Evolutionary conservation across 1,140 invertebrate genomes (phyloP).

Genomic region (Drosophila navojoa): DNA sequence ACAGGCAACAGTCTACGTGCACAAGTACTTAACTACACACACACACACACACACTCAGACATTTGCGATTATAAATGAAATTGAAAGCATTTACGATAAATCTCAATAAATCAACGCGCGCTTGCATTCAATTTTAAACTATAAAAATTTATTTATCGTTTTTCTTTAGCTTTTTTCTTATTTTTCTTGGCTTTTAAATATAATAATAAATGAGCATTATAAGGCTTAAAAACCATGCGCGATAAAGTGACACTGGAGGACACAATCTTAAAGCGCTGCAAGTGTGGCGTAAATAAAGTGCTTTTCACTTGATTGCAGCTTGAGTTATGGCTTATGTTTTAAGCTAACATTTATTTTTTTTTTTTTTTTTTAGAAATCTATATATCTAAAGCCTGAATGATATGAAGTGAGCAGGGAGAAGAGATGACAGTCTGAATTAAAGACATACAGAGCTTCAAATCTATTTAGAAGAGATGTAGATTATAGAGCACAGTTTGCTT

Average conservation of each 20-base stretch:
- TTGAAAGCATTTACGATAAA: constrained; percentile 49
- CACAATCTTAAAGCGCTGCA: constrained; percentile 1
- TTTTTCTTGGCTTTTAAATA: constrained; percentile 8
- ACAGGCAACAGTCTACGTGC: constrained; percentile 19
- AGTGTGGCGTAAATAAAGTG: too few species aligned
- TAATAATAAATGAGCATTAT: neutral
- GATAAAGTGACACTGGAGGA: neutral
- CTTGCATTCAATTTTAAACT: constrained; percentile 13
- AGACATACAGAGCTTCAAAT: too few species aligned
- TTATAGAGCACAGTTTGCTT: too few species aligned
- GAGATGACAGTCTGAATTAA: too few species aligned
- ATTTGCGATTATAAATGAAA: constrained; percentile 42
- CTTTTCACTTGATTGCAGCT: too few species aligned
- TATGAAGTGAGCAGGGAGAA: too few species aligned
- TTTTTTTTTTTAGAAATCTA: too few species aligned
- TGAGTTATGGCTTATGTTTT: too few species aligned
- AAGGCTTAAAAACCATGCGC: neutral
- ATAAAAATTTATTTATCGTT: neutral
- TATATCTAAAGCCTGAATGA: too few species aligned
- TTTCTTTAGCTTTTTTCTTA: neutral
- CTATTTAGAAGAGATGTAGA: too few species aligned
- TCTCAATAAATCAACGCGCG: constrained; percentile 48
- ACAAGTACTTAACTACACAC: constrained; percentile 39
- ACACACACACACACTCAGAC: constrained; percentile 7
- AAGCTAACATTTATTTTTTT: too few species aligned